A percentile compares a stretch with the other conserved stretches of the same genome.
These are phyloP conservation scores for Archips xylosteana DNA, from an alignment of 2,888 invertebrate genomes.

Conservation along the genomic window DNA sequence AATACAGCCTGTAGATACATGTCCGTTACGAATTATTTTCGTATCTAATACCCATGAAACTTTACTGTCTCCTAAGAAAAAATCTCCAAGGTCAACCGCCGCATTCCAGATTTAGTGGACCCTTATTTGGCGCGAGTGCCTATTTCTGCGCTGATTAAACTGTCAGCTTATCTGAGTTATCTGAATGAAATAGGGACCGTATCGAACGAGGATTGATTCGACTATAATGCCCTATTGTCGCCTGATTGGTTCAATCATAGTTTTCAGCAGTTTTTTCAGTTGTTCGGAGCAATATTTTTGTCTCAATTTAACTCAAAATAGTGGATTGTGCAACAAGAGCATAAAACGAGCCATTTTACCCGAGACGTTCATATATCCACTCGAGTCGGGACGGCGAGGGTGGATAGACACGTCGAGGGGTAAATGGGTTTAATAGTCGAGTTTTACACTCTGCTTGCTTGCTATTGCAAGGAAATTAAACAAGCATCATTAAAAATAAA, in stretches of 20 bases:
- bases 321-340: too few relatives aligned
- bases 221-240: constrained; percentile 26
- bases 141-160: constrained; percentile 37
- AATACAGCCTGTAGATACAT: background rate
- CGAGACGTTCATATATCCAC: too few relatives aligned
- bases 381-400: too few relatives aligned
- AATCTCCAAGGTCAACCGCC: constrained; percentile 12
- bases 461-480: too few relatives aligned
- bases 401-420: too few relatives aligned
- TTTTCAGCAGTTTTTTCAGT: background rate
- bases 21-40: background rate
- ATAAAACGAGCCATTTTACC: too few relatives aligned
- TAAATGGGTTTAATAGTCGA: too few relatives aligned
- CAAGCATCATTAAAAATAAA: too few relatives aligned
- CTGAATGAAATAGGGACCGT: constrained; percentile 36
- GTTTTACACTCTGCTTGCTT: too few relatives aligned
- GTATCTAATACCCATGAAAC: background rate
- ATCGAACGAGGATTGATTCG: constrained; percentile 33
- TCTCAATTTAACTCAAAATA: too few relatives aligned
- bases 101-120: constrained; percentile 2
- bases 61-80: constrained; percentile 12
- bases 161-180: constrained; percentile 37
- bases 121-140: constrained; percentile 30
- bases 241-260: constrained; percentile 21
- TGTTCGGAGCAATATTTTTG: background rate